A percentile compares a stretch with the other conserved stretches of the same genome.
Evolutionary conservation across 2,797 vertebrate genomes (phyloP).

Genomic region (Leptatherina wallacei): DNA sequence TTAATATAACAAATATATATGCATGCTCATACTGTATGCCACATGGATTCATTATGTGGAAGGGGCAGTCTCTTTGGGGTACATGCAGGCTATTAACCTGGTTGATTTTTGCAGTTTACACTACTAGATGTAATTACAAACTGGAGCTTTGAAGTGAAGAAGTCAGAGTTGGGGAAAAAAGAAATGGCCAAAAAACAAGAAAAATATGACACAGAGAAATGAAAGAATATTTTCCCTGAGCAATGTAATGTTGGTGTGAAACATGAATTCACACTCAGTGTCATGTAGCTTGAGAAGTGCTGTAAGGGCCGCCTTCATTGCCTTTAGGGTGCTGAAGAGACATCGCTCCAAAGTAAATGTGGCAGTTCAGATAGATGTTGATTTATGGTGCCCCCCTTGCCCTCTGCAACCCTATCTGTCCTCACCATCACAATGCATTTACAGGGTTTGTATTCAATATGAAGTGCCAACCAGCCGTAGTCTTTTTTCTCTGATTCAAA

Average conservation of each 20-base stretch:
- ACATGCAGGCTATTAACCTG: not conserved
- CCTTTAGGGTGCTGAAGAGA: conserved; percentile 61
- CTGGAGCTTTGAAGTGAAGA: not conserved
- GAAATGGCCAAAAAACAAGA: not conserved
- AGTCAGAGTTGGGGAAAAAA: not conserved
- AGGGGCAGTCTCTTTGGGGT: not conserved
- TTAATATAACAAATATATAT: too few relatives aligned
- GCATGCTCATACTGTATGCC: too few relatives aligned
- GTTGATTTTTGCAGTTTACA: not conserved
- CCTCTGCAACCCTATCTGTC: conserved; percentile 69
- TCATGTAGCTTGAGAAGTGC: conserved; percentile 56
- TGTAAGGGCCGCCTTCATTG: conserved; percentile 56
- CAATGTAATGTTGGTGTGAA: conserved; percentile 42
- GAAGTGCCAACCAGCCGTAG: conserved; percentile 53
- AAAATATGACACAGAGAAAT: conserved; percentile 41
- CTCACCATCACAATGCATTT: conserved; percentile 71
- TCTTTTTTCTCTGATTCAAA: conserved; percentile 35
- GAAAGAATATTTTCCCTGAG: conserved; percentile 48
- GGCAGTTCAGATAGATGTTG: conserved; percentile 79
- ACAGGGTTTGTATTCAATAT: conserved; percentile 64
- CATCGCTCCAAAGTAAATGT: conserved; percentile 71
- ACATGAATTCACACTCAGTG: conserved; percentile 61
- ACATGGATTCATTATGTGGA: too few relatives aligned
- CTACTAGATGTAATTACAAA: not conserved
- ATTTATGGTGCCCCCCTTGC: conserved; percentile 76